Conservation (phyloP, 1,140 invertebrate genomes). For the Camponotus vicinus region DNA sequence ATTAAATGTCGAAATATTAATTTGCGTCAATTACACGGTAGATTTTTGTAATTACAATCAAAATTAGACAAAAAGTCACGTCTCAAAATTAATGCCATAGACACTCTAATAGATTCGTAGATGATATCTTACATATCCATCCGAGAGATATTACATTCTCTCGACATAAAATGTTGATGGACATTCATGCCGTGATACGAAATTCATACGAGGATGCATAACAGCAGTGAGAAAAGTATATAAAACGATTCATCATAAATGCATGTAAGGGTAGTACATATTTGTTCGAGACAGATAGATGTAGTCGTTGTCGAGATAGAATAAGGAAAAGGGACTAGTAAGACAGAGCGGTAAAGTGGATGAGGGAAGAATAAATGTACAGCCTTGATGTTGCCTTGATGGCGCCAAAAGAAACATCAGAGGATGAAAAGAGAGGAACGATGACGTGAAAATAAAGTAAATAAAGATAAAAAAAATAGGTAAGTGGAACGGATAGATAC, state of each 20-base stretch:
- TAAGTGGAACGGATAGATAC: background rate
- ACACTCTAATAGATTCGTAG: background rate
- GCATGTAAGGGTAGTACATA: conserved; percentile 35
- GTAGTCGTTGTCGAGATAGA: conserved; percentile 32
- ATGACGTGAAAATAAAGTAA: background rate
- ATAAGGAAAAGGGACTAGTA: conserved; percentile 32
- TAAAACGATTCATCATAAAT: conserved; percentile 44
- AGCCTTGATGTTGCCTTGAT: background rate
- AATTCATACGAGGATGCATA: background rate
- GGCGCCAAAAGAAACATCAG: conserved; percentile 30
- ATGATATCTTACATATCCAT: conserved; percentile 3
- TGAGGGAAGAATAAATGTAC: conserved; percentile 33
- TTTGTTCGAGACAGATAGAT: conserved; percentile 36
- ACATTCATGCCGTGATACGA: background rate
- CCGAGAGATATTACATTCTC: conserved; percentile 1
- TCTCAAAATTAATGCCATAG: background rate
- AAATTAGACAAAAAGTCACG: background rate
- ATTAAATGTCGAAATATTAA: background rate
- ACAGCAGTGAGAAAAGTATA: background rate
- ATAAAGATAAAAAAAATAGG: conserved; percentile 26
- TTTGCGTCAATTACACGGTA: background rate
- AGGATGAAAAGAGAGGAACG: conserved; percentile 11
- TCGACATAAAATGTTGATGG: background rate
- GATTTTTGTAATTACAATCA: background rate
- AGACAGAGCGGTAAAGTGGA: conserved; percentile 19